These are phyloP conservation scores for Hypothenemus hampei DNA, from an alignment of 1,140 invertebrate species.

Conservation along the genomic window DNA sequence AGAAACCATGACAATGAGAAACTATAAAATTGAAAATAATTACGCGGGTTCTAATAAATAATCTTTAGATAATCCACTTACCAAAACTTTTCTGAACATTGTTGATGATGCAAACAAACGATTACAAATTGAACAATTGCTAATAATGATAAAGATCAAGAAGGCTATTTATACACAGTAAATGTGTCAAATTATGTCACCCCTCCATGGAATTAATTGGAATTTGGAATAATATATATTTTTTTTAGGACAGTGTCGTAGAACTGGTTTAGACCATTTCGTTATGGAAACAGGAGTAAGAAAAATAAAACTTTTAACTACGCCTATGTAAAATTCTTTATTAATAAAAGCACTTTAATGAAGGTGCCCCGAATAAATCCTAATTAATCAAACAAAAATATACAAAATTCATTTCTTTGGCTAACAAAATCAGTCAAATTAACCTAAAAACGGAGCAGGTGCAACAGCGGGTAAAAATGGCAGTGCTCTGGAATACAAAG, in stretches of 20 bases:
- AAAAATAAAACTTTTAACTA: too few relatives aligned
- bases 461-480: conserved; percentile 24
- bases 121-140: background rate
- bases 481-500: background rate
- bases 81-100: background rate
- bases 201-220: too few relatives aligned
- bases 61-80: background rate
- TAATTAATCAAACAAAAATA: background rate
- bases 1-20: conserved; percentile 8
- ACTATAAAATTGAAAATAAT: conserved; percentile 1
- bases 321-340: too few relatives aligned
- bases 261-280: too few relatives aligned
- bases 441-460: background rate
- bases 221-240: too few relatives aligned
- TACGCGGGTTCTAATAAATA: background rate
- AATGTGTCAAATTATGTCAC: background rate
- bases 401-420: background rate
- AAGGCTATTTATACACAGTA: background rate
- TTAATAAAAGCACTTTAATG: too few relatives aligned
- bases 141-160: background rate
- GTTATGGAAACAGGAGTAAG: too few relatives aligned
- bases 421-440: background rate
- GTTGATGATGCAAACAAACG: background rate
- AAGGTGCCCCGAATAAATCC: too few relatives aligned
- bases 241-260: too few relatives aligned